phyloP scores from a whole-genome alignment of 1,140 invertebrate species.

The Lethrus apterus region DNA sequence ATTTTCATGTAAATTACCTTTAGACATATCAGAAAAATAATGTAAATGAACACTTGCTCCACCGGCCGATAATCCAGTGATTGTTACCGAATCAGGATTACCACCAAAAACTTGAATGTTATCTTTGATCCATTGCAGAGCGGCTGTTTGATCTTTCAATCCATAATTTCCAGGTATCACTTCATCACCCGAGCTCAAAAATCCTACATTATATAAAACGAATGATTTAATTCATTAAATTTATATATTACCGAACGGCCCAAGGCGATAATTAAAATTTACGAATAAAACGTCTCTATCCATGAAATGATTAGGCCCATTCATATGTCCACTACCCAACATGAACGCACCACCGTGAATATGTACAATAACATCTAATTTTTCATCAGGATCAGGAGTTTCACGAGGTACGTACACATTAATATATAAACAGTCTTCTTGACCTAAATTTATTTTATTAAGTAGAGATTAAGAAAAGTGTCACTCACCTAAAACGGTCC shows the following conservation, averaged over 20 bases:
- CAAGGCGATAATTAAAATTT: slow-evolving; percentile 54
- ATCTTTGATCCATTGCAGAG: slow-evolving; percentile 24
- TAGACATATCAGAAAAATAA: slow-evolving; percentile 53
- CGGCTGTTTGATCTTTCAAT: slow-evolving; percentile 22
- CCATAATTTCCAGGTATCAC: slow-evolving; percentile 22
- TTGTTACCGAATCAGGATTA: slow-evolving; percentile 21
- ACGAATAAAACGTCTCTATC: slow-evolving; percentile 52
- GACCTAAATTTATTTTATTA: slow-evolving; percentile 30
- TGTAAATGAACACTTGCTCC: slow-evolving; percentile 53
- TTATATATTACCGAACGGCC: slow-evolving; percentile 44
- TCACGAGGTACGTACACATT: slow-evolving; percentile 56
- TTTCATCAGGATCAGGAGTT: slow-evolving; percentile 14
- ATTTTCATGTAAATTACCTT: too few species aligned
- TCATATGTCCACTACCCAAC: slow-evolving; percentile 25
- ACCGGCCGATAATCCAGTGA: slow-evolving; percentile 26
- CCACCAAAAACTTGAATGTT: slow-evolving; percentile 27
- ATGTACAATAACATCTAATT: slow-evolving; percentile 46
- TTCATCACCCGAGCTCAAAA: slow-evolving; percentile 17
- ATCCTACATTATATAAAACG: too few species aligned
- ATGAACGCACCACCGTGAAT: slow-evolving; percentile 52
- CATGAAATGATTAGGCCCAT: slow-evolving; percentile 40
- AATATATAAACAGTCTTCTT: slow-evolving; percentile 64
- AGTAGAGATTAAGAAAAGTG: neutral
- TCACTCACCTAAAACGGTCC: slow-evolving; percentile 4
- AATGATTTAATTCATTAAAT: too few species aligned